Evolutionary conservation across 2,888 invertebrate species (phyloP), one percentile per base, ranked within the genome.

Genomic region (Agrochola litura): DNA sequence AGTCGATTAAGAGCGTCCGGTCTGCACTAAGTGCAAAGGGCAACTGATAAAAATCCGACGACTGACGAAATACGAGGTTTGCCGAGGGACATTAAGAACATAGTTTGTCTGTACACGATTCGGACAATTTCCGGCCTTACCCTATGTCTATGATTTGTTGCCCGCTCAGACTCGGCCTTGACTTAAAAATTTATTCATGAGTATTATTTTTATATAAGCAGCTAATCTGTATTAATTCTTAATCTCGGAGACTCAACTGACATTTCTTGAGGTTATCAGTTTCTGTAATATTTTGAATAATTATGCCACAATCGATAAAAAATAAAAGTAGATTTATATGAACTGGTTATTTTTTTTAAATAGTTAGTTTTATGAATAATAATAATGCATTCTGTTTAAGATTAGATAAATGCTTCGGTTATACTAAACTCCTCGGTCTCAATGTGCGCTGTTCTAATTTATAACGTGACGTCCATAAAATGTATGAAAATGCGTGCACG

Each of bases 141-240:
- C 56, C 22, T 19, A n/a, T 63, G 0, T 58, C n/a, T 41, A 68
- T 37, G n/a, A 37, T 41, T n/a, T 19, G 14, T 19, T n/a, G 37
- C n/a, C 16, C 10, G 16, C 49, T 69, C 37, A 49, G 16, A 43
- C 16, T 43, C 25, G 0, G 25, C 30, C 5, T 56, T 46, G n/a
- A 6, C 12, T 8, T 12, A 5, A 58, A n/a, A 37, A 58, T n/a
- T 25, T 8, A 73, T 37, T 46, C 8, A 9, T 19, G 4, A 6
- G 0, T n/a, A 6, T 49, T 19, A 9, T n/a, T 58, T 63, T 25
- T 16, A 14, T 58, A 1, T 52, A 16, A 37, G 73, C 79, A 73
- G 73, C 73, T 76, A 41, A 49, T 37, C 10, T 56, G 56, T 76
- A 56, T 72, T 6, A 54, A 46, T 64, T 75, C 1, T 60, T 66